Base-by-base conservation (phyloP, 2,888 invertebrate species). In the Epirrhoe alternata region DNA sequence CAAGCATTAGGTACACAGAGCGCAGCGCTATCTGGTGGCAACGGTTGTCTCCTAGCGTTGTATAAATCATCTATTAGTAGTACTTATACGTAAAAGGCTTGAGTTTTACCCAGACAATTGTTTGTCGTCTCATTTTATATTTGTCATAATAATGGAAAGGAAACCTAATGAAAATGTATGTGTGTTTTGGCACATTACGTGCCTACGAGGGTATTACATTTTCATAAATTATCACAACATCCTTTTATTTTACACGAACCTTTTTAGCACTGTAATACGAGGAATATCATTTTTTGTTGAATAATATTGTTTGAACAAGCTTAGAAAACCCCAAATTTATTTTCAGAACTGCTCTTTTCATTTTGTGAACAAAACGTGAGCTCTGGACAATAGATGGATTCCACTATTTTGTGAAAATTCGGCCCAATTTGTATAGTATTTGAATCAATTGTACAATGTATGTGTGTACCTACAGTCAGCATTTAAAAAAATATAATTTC, bases 161-260 rank as follows among this genome's bases (percentile, higher is more conserved):
- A 62, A 66, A 61, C 62, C 59, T 69, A 64, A 71, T 68, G 64
- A 72, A 63, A 71, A 71, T 55, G 60, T 66, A 68, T 70, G 61
- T 59, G 52, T 64, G 61, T 73, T 71, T 69, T 60, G 60, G 51
- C 56, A 57, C 60, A 61, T 59, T 61, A 69, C 55, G 51, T 14
- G 52, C 52, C 12, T 62, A 69, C 68, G 68, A 55, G 66, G 49
- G 64, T 66, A 66, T 67, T 56, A 63, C 69, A 69, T 69, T 71
- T 64, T 67, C 62, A 63, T 72, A 68, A 64, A 72, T 72, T 70
- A 72, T 69, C 51, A 50, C 58, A 49, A 53, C 45, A 60, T 55
- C 59, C 50, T 50, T 64, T 64, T 64, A 55, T 54, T 30, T 38
- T 16, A 45, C 50, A 16, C 45, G n/a, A 51, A 50, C 61, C 66